Conservation (phyloP, 2,113 vertebrate genomes). For the Plotosus lineatus region DNA sequence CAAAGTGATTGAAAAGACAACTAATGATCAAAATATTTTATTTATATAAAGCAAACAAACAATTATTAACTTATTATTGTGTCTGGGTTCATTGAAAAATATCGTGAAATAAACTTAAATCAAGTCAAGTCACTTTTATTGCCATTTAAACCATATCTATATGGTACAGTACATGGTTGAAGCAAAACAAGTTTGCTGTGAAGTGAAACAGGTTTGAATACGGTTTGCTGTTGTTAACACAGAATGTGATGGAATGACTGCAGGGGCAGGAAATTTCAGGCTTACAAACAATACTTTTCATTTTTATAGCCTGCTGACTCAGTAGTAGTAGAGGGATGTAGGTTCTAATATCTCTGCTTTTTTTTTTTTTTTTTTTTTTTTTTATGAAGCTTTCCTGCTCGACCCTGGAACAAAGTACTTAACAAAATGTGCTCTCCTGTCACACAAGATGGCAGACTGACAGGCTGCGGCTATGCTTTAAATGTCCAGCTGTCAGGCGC, state of each 20-base stretch:
- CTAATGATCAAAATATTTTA: too few relatives aligned
- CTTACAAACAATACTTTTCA: slow-evolving; percentile 17
- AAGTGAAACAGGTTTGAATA: slow-evolving; percentile 9
- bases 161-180: too few relatives aligned
- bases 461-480: not conserved
- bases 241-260: not conserved
- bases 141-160: too few relatives aligned
- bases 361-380: slow-evolving; percentile 13
- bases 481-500: slow-evolving; percentile 16
- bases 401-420: slow-evolving; percentile 7
- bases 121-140: too few relatives aligned
- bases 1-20: too few relatives aligned
- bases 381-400: not conserved
- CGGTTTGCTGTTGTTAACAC: not conserved
- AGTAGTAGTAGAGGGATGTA: not conserved
- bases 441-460: slow-evolving; percentile 19
- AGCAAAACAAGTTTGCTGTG: too few relatives aligned
- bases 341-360: slow-evolving; percentile 8
- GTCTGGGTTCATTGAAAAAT: not conserved
- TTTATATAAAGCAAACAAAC: not conserved
- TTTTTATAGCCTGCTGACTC: slow-evolving; percentile 24
- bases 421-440: slow-evolving; percentile 24
- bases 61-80: not conserved
- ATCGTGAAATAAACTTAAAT: not conserved
- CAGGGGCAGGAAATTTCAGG: slow-evolving; percentile 14